These are phyloP conservation scores for Oreohelix idahoensis DNA, from an alignment of 1,140 invertebrate genomes.

Conservation along the genomic window DNA sequence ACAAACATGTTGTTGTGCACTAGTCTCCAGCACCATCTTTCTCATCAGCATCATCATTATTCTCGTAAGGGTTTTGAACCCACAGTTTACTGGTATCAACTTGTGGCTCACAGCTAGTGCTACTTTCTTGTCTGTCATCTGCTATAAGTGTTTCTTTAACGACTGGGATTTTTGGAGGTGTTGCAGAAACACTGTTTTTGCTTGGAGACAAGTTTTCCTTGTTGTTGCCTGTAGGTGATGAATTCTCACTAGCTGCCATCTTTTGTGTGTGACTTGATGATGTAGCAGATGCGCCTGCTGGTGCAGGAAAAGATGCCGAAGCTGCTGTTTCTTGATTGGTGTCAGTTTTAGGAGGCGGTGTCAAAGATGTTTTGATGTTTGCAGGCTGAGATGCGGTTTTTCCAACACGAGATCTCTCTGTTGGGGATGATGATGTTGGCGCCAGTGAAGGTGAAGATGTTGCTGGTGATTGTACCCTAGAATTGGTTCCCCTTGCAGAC, in stretches of 20 bases:
- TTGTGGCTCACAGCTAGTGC: background rate
- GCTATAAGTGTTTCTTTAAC: background rate
- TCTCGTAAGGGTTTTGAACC: slow-evolving; percentile 15
- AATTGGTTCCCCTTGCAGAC: background rate
- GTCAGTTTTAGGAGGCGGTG: background rate
- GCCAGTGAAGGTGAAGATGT: background rate
- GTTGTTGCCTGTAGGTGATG: too few species aligned
- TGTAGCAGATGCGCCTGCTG: background rate
- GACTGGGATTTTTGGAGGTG: background rate
- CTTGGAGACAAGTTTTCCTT: too few species aligned
- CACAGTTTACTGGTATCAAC: slow-evolving; percentile 16
- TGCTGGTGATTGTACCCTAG: background rate
- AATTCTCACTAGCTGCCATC: background rate
- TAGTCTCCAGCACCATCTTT: background rate
- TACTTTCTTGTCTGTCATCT: background rate
- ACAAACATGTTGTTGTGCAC: background rate
- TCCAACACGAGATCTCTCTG: background rate
- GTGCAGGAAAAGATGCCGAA: background rate
- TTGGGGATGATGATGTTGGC: background rate
- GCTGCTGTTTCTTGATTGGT: background rate
- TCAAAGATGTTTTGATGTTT: background rate
- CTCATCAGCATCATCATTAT: background rate
- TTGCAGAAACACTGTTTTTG: background rate
- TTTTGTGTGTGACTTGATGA: background rate
- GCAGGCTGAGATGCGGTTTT: background rate